Base-by-base conservation (phyloP, 2,797 vertebrate genomes). In the Scolopax bukidnonensis region DNA sequence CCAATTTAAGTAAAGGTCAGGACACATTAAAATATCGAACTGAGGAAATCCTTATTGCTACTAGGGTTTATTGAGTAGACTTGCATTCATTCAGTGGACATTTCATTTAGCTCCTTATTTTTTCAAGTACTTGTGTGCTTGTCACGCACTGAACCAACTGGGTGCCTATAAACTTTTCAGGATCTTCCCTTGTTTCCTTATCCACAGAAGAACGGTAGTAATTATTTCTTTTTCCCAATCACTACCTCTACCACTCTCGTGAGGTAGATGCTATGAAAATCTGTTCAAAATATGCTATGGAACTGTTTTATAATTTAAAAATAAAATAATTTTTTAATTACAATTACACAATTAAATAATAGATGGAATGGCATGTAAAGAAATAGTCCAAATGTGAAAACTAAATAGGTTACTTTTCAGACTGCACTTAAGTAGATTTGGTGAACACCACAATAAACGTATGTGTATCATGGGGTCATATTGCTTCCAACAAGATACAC, bases 171-270 rank as follows among this genome's bases (percentile, higher is more conserved):
- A 81, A 43, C 3, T 65, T 84, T 57, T 59, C 38, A 54, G 25
- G 6, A 50, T 75, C 18, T 84, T 74, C 30, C 63, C 28, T 16
- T 25, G 9, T 12, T 50, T 93, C 12, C 18, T 82, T 10, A 70
- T 18, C 10, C 13, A 51, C 43, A 73, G 18, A 45, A 43, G 8
- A 81, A 63, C 0, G 0, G 4, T 10, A 69, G 5, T 24, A n/a
- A 36, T 67, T 51, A 32, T 65, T 88, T 81, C 5, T 2, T 86
- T 87, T 91, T 85, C 28, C 10, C 12, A 53, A 0, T 40, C 2
- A 4, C 23, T 54, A 18, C 6, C 10, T 60, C 18, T 57, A 13
- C 9, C 14, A 11, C 10, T 84, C 11, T 9, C 36, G 30, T 81
- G 19, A 57, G 32, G 19, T 0, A 24, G n/a, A 38, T 18, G 3